A percentile compares a stretch with the other conserved stretches of the same genome.
Conservation (phyloP, 30 jellyfish, hydroid and myxozoan genomes). For the Turritopsis rubra region DNA sequence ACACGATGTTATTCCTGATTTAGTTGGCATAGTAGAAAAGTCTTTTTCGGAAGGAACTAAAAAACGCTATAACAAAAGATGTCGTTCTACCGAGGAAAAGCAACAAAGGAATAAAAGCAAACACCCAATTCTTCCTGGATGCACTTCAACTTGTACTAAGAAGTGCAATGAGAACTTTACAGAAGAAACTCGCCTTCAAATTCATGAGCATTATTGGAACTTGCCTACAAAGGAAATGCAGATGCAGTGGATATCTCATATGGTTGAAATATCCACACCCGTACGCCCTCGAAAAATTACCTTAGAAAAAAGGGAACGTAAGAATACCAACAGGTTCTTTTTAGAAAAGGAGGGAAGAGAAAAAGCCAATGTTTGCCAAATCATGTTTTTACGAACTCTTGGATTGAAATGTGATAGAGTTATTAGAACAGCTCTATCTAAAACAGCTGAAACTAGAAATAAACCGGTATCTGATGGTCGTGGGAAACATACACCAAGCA, state of each 20-base stretch:
- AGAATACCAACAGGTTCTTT: background rate
- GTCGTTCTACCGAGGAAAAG: no score
- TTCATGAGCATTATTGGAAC: background rate
- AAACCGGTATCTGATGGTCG: background rate
- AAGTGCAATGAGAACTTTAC: no score
- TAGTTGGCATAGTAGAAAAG: no score
- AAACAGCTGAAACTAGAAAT: background rate
- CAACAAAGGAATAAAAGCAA: no score
- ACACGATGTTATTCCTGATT: no score
- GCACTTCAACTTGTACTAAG: no score
- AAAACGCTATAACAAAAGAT: no score
- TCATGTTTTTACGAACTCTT: background rate
- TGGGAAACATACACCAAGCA: background rate
- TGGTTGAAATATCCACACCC: background rate
- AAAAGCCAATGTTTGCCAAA: background rate
- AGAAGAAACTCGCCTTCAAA: no score
- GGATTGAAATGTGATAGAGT: background rate
- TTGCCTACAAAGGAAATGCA: background rate
- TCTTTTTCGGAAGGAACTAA: no score
- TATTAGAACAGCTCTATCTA: background rate
- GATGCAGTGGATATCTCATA: background rate
- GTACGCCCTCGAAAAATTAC: background rate
- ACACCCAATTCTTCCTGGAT: no score
- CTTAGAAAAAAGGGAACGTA: background rate
- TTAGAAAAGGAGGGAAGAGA: background rate